Base-by-base conservation (phyloP, 2,888 invertebrate species). In the Hemaris fuciformis region DNA sequence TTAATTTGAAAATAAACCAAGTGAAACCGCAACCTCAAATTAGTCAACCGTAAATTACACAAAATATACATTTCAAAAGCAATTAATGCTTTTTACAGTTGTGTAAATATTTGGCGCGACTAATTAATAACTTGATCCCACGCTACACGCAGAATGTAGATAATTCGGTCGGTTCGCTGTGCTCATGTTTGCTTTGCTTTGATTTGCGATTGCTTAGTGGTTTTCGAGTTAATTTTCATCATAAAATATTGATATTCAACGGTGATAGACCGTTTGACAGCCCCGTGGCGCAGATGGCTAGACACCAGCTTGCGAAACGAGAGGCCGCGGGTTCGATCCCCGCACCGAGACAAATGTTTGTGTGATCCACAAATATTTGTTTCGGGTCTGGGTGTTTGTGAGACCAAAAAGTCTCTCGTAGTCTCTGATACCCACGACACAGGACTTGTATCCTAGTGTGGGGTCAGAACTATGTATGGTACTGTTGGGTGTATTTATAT, bases 91-190 rank as follows among this genome's bases (percentile, higher is more conserved):
- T 18, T 53, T 53, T 53, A 53, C 31, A 53, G 53, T 10, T 27
- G 27, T 53, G 31, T 53, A 27, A 53, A 53, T 31, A 53, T 31
- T 53, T 53, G 53, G 27, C 18, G 8, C 10, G 18, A 10, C 27
- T 53, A 53, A 53, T 53, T 53, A 53, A 53, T 53, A 53, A 53
- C 53, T 53, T 31, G 53, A 53, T 53, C 53, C 31, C 18, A 31
- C 27, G 18, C 18, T 10, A 18, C 10, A 31, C 27, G 53, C 53
- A 25, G 23, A 46, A 46, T 27, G 15, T 31, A 31, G 18, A 27
- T 27, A 27, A 53, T 27, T 27, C 10, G 18, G 53, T 53, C 31
- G 15, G 18, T 31, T 53, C 10, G 10, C 18, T 15, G 7, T 27
- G 10, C 8, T 27, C n/a, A n/a, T n/a, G 31, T 46, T 23, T 46